Evolutionary conservation across 1,140 invertebrate species (phyloP), one percentile per base, ranked within the genome.

Genomic region (Zaprionus tsacasi): DNA sequence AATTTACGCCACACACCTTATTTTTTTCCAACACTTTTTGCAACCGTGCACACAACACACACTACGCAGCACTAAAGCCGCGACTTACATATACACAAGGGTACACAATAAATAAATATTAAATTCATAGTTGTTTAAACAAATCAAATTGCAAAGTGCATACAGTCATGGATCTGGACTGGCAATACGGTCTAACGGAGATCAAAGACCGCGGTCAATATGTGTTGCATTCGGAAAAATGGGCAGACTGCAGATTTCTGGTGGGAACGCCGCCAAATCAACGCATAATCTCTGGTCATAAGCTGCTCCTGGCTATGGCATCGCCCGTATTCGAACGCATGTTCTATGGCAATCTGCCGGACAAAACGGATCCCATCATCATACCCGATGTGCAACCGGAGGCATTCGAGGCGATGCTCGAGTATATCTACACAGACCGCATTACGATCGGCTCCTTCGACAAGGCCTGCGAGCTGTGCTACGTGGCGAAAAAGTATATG

Each of bases 401-500:
- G 80, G 96, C 96, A 8, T 98, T 98, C 80, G 95, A 95, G 92
- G 95, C 96, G 12, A 93, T 98, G 67, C 88, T 97, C 3, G 94
- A 96, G 93, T 97, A 97, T 78, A 96, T 98, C 54, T 98, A 97
- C 83, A 96, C 96, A 10, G 96, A 97, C 79, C 94, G 95, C 76
- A 96, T 97, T 48, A 95, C 95, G 71, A 94, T 97, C 10, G 94
- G 94, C 58, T 96, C 96, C 7, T 97, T 97, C 90, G 96, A 97
- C 78, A 95, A 97, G 82, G 96, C 96, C 0, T 97, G 96, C 92
- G 96, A 97, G 77, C 92, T 97, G 12, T 97, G 96, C 91, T 97
- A 97, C 92, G 96, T 96, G 63, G 96, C 96, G 12, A 97, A 97
- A 81, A 98, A 98, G 81, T 98, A 97, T 81, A 96, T 97, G 96